Conservation (phyloP, 2,797 vertebrate species). For the Gadopsis bispinosus region DNA sequence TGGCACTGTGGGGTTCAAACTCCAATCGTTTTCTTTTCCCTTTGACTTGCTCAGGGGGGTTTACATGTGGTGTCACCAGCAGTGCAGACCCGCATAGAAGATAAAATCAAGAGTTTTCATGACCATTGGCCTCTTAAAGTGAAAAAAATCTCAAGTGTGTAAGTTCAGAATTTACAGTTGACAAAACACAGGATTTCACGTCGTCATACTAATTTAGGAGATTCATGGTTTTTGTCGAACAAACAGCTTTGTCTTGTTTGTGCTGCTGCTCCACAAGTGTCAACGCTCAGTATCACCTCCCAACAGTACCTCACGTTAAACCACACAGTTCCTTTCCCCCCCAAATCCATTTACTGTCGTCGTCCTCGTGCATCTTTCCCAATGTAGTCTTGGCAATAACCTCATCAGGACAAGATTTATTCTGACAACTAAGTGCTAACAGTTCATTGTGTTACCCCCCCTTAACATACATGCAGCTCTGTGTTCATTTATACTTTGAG, state of each 20-base stretch:
- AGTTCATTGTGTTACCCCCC: not conserved
- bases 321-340: constrained; percentile 22
- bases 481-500: constrained; percentile 13
- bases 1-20: constrained; percentile 6
- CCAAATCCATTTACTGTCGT: not conserved
- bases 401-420: not conserved
- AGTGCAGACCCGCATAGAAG: not conserved
- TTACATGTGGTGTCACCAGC: not conserved
- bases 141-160: not conserved
- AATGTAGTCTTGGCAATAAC: constrained; percentile 55
- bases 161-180: not conserved
- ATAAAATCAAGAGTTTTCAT: not conserved
- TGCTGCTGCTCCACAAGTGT: constrained; percentile 52
- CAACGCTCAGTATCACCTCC: constrained; percentile 39
- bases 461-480: not conserved
- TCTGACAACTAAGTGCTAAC: constrained; percentile 2
- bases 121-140: constrained; percentile 11
- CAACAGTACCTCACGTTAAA: constrained; percentile 63
- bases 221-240: not conserved
- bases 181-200: not conserved
- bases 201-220: not conserved
- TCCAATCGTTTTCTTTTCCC: not conserved
- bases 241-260: constrained; percentile 38
- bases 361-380: constrained; percentile 4
- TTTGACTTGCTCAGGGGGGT: not conserved